These are phyloP conservation scores for Trimorus sp. DNA, from an alignment of 2,888 invertebrate genomes.

Conservation along the genomic window DNA sequence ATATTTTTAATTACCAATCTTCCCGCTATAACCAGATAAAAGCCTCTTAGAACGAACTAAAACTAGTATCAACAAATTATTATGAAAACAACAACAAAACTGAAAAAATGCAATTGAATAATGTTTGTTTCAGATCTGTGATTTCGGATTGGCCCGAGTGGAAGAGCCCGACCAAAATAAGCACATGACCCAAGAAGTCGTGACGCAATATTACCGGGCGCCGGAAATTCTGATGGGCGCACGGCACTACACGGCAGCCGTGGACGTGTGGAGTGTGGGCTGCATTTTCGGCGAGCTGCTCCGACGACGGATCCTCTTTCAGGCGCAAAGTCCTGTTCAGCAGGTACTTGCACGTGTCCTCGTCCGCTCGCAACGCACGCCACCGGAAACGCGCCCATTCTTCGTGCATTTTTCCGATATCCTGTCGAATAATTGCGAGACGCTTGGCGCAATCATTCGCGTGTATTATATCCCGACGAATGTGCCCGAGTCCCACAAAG, in stretches of 20 bases:
- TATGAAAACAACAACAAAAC: too few relatives aligned
- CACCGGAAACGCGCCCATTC: slow-evolving; percentile 26
- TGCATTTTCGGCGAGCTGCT: slow-evolving; percentile 99
- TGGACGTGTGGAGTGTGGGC: slow-evolving; percentile 99
- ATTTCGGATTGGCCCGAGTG: slow-evolving; percentile 98
- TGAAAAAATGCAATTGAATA: too few relatives aligned
- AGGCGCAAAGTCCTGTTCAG: slow-evolving; percentile 98
- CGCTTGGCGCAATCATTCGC: background rate
- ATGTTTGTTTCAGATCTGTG: slow-evolving; percentile 90
- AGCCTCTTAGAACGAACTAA: too few relatives aligned
- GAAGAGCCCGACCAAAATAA: slow-evolving; percentile 96
- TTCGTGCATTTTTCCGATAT: slow-evolving; percentile 28
- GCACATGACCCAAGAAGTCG: slow-evolving; percentile 99
- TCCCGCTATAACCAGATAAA: too few relatives aligned
- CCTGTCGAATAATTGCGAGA: slow-evolving; percentile 11
- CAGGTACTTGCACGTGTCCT: slow-evolving; percentile 84
- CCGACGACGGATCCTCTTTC: slow-evolving; percentile 97
- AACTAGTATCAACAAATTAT: too few relatives aligned
- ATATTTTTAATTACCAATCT: too few relatives aligned
- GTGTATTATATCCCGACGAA: too few relatives aligned
- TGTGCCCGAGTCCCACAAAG: too few relatives aligned
- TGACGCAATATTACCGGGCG: slow-evolving; percentile 99
- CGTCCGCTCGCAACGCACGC: slow-evolving; percentile 32
- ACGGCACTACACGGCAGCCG: slow-evolving; percentile 96
- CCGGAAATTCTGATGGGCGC: slow-evolving; percentile 99